Evolutionary conservation across 2,888 invertebrate genomes (phyloP).

Genomic region (Papilio gigon): DNA sequence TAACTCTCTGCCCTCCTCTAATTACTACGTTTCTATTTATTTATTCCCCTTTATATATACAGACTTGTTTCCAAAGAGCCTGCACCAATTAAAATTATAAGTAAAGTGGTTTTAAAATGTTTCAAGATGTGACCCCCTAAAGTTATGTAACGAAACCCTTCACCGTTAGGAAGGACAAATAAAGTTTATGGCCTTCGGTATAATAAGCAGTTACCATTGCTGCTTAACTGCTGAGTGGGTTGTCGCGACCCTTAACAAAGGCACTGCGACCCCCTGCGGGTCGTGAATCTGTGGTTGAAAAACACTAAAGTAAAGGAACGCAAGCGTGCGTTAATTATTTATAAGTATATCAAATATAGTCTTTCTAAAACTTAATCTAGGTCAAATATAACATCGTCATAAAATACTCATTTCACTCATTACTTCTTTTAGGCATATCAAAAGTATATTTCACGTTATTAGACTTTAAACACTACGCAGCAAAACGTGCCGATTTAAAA

Average conservation of each 20-base stretch:
- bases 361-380: too few relatives aligned
- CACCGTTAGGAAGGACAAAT: neutral
- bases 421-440: too few relatives aligned
- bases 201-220: neutral
- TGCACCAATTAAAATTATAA: neutral
- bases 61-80: neutral
- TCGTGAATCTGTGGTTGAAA: too few relatives aligned
- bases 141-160: neutral
- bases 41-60: neutral
- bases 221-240: too few relatives aligned
- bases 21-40: slow-evolving; percentile 2
- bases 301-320: too few relatives aligned
- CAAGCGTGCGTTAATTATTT: too few relatives aligned
- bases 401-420: too few relatives aligned
- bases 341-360: too few relatives aligned
- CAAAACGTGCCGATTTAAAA: neutral
- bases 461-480: neutral
- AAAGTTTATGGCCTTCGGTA: neutral
- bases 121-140: neutral
- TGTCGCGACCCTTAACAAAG: too few relatives aligned
- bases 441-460: neutral
- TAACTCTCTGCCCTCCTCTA: neutral
- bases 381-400: too few relatives aligned
- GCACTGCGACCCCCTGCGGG: too few relatives aligned
- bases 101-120: neutral